Base-by-base conservation (phyloP, 2,797 vertebrate genomes). In the Cossypha caffra region DNA sequence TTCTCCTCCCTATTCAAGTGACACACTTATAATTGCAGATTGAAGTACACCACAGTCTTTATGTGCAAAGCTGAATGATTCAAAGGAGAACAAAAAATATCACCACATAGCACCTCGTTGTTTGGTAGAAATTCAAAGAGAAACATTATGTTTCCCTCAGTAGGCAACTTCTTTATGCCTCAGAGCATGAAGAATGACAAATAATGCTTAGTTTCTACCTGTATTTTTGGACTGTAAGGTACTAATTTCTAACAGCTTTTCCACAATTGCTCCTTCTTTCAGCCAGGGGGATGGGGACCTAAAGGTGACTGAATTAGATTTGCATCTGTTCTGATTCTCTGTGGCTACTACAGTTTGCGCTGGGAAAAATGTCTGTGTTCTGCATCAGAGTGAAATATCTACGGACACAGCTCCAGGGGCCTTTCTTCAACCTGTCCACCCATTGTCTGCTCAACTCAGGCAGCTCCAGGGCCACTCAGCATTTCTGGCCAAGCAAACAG, bases 61-160 rank as follows among this genome's bases (percentile, higher is more conserved):
- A 68, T 6, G 16, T 29, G 23, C 21, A 93, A 86, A 86, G 40
- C 42, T 62, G 68, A 88, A 72, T 61, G 42, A 93, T 38, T 86
- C 69, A 92, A 86, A 80, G n/a, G 25, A 76, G n/a, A 61, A 74
- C 52, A 50, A 76, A 91, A 93, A 77, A 77, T n/a, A 72, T 43
- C 54, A 75, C n/a, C 61, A 55, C 28, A 78, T 8, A 77, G 20
- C 14, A 84, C 35, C 43, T 72, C 5, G 19, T 11, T 69, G 42
- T 88, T 59, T 72, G 35, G 42, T 40, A 78, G 62, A 78, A 88
- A 93, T 74, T 88, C 82, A 83, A 88, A 45, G 50, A 21, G 16
- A 86, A 94, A 94, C 10, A 63, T 76, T 67, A 71, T 71, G 38
- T 74, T 71, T 73, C 38, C 24, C 61, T 76, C 82, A 77, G 50